These are phyloP conservation scores for Ichneumoninae sp. DNA, from an alignment of 2,888 invertebrate species.

Conservation along the genomic window DNA sequence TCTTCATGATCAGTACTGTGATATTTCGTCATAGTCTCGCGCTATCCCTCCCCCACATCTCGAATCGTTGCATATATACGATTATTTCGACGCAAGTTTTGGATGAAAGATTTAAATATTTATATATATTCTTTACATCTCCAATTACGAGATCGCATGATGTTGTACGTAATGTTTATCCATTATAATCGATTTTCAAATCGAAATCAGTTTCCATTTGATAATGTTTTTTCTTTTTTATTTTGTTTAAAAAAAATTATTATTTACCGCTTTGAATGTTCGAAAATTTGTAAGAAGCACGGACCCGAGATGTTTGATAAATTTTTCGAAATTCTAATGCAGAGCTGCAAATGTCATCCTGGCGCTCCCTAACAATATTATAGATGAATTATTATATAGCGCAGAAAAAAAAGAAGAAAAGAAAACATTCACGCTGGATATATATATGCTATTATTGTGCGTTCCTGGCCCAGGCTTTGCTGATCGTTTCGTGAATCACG, in stretches of 20 bases:
- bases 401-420: slow-evolving; percentile 50
- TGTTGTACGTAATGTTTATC: neutral
- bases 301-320: slow-evolving; percentile 76
- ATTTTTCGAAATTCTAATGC: slow-evolving; percentile 75
- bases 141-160: neutral
- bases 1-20: slow-evolving; percentile 81
- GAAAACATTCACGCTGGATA: slow-evolving; percentile 76
- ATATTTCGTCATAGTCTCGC: slow-evolving; percentile 81
- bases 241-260: slow-evolving; percentile 23
- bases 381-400: slow-evolving; percentile 77
- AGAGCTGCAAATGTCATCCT: slow-evolving; percentile 73
- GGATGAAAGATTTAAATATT: slow-evolving; percentile 8
- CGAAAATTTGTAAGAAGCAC: slow-evolving; percentile 51
- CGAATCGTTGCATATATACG: slow-evolving; percentile 16
- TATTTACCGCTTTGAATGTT: slow-evolving; percentile 9
- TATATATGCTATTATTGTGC: slow-evolving; percentile 64
- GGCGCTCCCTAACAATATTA: slow-evolving; percentile 75
- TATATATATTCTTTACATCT: slow-evolving; percentile 3
- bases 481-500: slow-evolving; percentile 70
- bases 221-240: neutral
- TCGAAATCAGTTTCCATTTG: neutral
- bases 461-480: slow-evolving; percentile 51
- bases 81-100: slow-evolving; percentile 21
- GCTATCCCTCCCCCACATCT: slow-evolving; percentile 55
- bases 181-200: neutral